Conservation (phyloP, 1,140 invertebrate genomes). For the Drosophila tsacasi region DNA sequence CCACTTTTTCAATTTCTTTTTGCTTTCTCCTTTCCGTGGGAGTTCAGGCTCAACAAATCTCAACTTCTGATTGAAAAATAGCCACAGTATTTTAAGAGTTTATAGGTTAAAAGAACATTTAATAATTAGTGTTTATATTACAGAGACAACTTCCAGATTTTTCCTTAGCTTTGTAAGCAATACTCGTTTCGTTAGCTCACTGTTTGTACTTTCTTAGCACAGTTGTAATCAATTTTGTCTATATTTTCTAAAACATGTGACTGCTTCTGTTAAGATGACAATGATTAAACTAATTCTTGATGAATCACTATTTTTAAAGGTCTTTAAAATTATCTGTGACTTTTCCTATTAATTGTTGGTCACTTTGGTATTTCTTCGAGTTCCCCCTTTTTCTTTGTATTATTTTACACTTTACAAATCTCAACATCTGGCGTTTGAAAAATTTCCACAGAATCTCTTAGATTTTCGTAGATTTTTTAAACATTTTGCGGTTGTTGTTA, state of each 20-base stretch:
- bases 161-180: too few species aligned
- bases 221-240: not conserved
- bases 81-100: too few species aligned
- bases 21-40: not conserved
- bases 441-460: conserved; percentile 31
- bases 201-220: not conserved
- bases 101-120: not conserved
- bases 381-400: conserved; percentile 8
- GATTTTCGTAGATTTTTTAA: conserved; percentile 41
- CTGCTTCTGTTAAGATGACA: not conserved
- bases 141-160: not conserved
- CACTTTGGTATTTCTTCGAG: not conserved
- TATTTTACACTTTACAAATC: conserved; percentile 27
- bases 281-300: not conserved
- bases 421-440: conserved; percentile 17
- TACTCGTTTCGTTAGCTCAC: not conserved
- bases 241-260: too few species aligned
- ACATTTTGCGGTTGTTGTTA: conserved; percentile 54
- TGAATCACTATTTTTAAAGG: not conserved
- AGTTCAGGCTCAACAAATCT: not conserved
- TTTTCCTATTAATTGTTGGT: conserved; percentile 10
- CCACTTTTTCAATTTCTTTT: conserved; percentile 1
- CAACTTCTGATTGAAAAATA: not conserved
- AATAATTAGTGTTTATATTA: not conserved
- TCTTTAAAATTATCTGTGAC: not conserved